These are phyloP conservation scores for Myripristis jacobus DNA, from an alignment of 2,797 vertebrate species.

Conservation along the genomic window DNA sequence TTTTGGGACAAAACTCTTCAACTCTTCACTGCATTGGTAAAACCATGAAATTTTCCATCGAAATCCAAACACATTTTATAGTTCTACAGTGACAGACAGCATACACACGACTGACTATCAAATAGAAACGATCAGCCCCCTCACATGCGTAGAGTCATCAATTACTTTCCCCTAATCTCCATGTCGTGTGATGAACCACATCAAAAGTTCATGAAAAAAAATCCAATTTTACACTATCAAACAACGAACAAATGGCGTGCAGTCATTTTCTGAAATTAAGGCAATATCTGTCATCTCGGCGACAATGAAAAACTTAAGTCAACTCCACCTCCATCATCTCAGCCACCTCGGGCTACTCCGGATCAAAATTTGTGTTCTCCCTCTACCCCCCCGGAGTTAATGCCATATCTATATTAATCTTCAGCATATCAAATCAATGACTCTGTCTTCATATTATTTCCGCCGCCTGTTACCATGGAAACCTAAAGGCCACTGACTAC, in stretches of 20 bases:
- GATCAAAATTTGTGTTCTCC: not conserved
- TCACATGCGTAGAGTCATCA: not conserved
- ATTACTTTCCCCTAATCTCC: not conserved
- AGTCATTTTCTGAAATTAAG: slow-evolving; percentile 27
- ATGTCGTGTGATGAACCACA: not conserved
- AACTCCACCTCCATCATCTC: slow-evolving; percentile 20
- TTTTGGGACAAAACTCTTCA: not conserved
- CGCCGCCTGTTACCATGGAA: slow-evolving; percentile 73
- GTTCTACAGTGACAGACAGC: not conserved
- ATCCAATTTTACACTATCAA: slow-evolving; percentile 26
- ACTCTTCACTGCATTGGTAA: not conserved
- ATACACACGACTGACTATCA: not conserved
- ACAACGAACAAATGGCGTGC: slow-evolving; percentile 24
- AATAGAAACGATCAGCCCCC: not conserved
- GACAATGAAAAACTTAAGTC: slow-evolving; percentile 34
- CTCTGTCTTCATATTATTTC: slow-evolving; percentile 62
- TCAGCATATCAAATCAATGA: slow-evolving; percentile 71
- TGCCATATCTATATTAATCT: slow-evolving; percentile 70
- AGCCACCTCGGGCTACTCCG: slow-evolving; percentile 13
- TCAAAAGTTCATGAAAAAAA: not conserved
- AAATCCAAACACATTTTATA: not conserved
- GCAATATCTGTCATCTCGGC: slow-evolving; percentile 36
- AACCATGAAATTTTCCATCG: not conserved
- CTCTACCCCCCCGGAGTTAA: slow-evolving; percentile 33
- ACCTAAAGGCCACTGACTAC: slow-evolving; percentile 68